phyloP scores from a whole-genome alignment of 2,797 vertebrate species.

The Accipiter badius region DNA sequence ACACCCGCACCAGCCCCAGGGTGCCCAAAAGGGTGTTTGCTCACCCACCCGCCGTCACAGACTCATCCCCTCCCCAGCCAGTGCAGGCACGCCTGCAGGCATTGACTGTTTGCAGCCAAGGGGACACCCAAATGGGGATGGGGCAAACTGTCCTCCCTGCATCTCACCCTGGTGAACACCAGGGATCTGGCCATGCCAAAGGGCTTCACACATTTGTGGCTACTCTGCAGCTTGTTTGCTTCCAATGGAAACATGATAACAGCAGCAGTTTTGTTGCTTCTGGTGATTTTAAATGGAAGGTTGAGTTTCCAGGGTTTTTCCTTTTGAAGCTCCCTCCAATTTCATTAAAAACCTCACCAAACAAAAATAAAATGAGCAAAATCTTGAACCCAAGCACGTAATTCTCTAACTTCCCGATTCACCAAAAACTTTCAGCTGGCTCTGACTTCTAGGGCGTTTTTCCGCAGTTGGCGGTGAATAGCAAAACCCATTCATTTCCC shows the following conservation, averaged over 20 bases:
- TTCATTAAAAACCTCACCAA: neutral
- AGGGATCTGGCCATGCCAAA: neutral
- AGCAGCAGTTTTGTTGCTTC: neutral
- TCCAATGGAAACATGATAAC: neutral
- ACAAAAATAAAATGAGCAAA: neutral
- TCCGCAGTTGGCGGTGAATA: neutral
- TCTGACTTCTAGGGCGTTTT: neutral
- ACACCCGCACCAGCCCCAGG: neutral
- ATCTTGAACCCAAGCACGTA: neutral
- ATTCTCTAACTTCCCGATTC: neutral
- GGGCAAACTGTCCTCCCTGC: neutral
- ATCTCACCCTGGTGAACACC: accelerated
- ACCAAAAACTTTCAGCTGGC: neutral
- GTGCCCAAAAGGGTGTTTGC: neutral
- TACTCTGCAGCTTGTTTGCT: neutral
- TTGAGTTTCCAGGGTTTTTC: neutral
- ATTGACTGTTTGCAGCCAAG: neutral
- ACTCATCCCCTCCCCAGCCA: neutral
- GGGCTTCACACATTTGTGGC: neutral
- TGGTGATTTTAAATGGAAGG: neutral
- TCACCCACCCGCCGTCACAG: accelerated
- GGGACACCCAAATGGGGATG: neutral
- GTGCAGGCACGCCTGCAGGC: neutral
- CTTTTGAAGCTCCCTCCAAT: neutral
- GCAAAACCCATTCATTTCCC: neutral